Evolutionary conservation across 2,888 invertebrate species (phyloP).

Genomic region (Leptarthrus brevirostris): DNA sequence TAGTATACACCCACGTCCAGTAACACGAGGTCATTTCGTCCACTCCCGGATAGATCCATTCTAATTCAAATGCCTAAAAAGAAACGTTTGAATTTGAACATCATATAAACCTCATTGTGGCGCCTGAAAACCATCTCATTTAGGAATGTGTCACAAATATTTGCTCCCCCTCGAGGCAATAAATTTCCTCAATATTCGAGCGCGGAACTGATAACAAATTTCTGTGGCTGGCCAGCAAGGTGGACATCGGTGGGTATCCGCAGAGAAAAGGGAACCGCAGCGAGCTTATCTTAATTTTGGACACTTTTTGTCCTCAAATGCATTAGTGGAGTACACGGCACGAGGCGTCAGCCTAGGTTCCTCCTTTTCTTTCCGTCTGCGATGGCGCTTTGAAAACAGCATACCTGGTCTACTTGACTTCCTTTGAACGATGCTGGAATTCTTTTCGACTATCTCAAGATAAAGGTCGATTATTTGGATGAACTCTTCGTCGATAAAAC

Average conservation of each 20-base stretch:
- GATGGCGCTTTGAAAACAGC: slow-evolving; percentile 8
- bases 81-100: neutral
- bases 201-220: slow-evolving; percentile 49
- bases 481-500: slow-evolving; percentile 28
- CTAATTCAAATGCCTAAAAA: neutral
- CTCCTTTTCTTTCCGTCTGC: slow-evolving; percentile 32
- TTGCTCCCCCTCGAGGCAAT: slow-evolving; percentile 44
- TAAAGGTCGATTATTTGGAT: slow-evolving; percentile 28
- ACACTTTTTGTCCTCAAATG: slow-evolving; percentile 58
- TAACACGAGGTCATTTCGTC: neutral
- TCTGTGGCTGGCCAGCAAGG: slow-evolving; percentile 19
- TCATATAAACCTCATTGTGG: slow-evolving; percentile 2
- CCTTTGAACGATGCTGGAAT: neutral
- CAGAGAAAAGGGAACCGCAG: slow-evolving; percentile 50
- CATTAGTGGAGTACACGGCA: slow-evolving; percentile 58
- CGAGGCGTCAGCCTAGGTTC: slow-evolving; percentile 56
- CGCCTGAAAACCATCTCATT: slow-evolving; percentile 38
- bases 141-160: slow-evolving; percentile 44
- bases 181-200: slow-evolving; percentile 45
- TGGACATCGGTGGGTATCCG: slow-evolving; percentile 20
- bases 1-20: neutral
- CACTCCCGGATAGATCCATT: neutral
- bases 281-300: slow-evolving; percentile 56
- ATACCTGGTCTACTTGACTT: neutral
- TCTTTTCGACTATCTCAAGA: slow-evolving; percentile 9